Percentiles rank a stretch among this genome's conserved stretches.
Conservation (phyloP, 2,797 vertebrate genomes). For the Sebastes jordani region DNA sequence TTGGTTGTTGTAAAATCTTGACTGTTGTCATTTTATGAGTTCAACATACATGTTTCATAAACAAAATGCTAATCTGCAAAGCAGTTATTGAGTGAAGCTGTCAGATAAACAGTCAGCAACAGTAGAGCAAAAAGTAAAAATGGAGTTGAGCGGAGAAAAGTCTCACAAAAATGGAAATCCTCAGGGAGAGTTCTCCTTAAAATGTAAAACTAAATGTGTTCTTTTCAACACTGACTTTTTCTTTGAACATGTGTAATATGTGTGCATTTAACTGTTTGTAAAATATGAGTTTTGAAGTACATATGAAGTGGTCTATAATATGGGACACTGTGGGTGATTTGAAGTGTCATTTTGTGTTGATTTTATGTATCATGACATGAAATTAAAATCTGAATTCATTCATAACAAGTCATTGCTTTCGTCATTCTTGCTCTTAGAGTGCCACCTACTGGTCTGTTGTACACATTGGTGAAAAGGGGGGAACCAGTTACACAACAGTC, state of each 20-base stretch:
- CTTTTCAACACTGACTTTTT: not conserved
- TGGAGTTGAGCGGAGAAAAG: not conserved
- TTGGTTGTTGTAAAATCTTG: not conserved
- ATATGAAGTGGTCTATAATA: not conserved
- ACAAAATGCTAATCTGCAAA: not conserved
- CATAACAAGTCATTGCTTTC: not conserved
- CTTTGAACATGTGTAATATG: not conserved
- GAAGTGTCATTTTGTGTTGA: not conserved
- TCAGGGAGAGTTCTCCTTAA: not conserved
- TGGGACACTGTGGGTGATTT: not conserved
- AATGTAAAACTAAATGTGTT: not conserved
- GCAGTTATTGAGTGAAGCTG: not conserved
- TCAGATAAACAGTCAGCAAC: not conserved
- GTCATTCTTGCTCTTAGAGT: not conserved
- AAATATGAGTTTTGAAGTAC: not conserved
- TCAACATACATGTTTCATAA: not conserved
- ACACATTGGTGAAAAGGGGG: not conserved
- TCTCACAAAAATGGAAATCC: not conserved
- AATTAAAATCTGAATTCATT: not conserved
- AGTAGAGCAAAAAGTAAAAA: not conserved
- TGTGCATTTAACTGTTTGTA: not conserved
- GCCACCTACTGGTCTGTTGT: slow-evolving; percentile 33
- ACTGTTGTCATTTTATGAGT: not conserved
- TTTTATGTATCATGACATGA: not conserved
- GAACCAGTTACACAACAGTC: too few relatives aligned